Evolutionary conservation across 2,113 vertebrate genomes (phyloP).

Genomic region (Cairina moschata): DNA sequence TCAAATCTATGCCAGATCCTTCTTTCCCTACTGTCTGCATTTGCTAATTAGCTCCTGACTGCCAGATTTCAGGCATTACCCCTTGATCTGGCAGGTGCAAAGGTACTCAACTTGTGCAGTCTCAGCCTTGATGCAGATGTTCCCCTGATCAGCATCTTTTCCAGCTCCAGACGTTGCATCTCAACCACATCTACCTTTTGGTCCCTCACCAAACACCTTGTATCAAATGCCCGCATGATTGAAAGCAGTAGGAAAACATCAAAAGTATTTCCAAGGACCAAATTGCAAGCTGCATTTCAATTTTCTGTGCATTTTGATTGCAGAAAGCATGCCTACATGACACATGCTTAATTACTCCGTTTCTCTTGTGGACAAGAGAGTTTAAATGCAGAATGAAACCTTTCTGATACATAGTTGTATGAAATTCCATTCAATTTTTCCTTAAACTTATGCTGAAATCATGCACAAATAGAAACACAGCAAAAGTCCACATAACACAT

Average conservation of each 20-base stretch:
- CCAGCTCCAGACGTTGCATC: neutral
- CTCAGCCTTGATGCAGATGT: neutral
- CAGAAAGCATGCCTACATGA: neutral
- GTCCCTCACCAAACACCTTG: neutral
- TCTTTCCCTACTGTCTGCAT: neutral
- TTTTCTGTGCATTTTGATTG: neutral
- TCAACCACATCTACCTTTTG: too few relatives aligned
- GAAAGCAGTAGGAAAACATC: neutral
- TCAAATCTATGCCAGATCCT: neutral
- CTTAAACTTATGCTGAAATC: fast-evolving
- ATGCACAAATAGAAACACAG: fast-evolving
- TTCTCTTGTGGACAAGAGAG: neutral
- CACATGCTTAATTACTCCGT: neutral
- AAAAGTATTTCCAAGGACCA: too few relatives aligned
- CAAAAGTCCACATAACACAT: fast-evolving
- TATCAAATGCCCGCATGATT: neutral
- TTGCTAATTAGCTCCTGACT: neutral
- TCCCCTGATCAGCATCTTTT: neutral
- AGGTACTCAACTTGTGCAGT: neutral
- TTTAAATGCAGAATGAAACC: neutral
- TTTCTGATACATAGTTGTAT: neutral
- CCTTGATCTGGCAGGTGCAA: neutral
- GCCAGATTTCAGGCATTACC: neutral
- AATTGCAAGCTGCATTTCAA: neutral
- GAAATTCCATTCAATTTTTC: fast-evolving